Base-by-base conservation (phyloP, 2,797 vertebrate species). In the Merluccius polli region DNA sequence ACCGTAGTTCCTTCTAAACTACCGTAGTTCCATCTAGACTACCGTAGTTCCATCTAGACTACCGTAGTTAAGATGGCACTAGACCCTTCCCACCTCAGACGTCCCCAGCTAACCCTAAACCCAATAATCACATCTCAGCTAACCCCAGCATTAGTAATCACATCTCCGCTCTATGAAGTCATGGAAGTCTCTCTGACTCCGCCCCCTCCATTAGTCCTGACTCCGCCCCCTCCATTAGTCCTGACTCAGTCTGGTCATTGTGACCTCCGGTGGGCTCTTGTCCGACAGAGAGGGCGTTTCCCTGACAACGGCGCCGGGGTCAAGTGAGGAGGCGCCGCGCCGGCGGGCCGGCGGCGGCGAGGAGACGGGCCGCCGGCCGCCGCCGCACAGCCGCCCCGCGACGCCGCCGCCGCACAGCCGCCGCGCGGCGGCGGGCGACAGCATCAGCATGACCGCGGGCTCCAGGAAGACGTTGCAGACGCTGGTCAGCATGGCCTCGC, bases 381-480 rank as follows among this genome's bases (percentile, higher is more conserved):
- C 80, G 75, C 89, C 84, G 0, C 92, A 93, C 0, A 93, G 71
- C 73, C 84, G 85, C 27, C 85, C 85, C 71, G 89, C 31, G 74
- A 93, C 0, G 35, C 91, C 88, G 31, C 79, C 80, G 75, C 89
- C 84, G 0, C 92, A 93, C 0, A 93, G 71, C 73, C 84, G 85
- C 27, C 85, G 84, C 71, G 89, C 76, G 84, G 0, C 81, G 0
- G 87, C 88, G 0, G 93, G 92, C 0, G 93, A 94, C 13, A 94
- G 81, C 87, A 93, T 90, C 70, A 94, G 79, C 93, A 95, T 94
- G 70, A 96, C 92, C 30, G 94, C 83, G 0, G 96, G 96, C 80
- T 97, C 95, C 82, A 97, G 90, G 74, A 97, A 97, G 0, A 95
- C 95, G 0, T 96, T 97, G 75, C 94, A 96, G 67, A 93, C 92